Conservation (phyloP, 2,888 invertebrate genomes). For the Hipparchia sbordonii region DNA sequence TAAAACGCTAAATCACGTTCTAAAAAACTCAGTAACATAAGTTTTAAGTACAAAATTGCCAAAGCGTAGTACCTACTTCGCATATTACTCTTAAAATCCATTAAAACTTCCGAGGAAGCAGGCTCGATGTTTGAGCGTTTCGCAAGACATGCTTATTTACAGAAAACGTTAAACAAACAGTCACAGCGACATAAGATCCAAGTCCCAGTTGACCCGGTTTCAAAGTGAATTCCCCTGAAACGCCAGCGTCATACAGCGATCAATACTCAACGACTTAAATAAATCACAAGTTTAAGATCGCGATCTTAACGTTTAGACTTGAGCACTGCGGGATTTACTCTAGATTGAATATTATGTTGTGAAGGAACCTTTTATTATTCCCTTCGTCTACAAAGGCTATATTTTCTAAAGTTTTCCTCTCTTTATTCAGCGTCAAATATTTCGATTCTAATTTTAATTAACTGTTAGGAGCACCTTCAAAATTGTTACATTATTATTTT, state of each 20-base stretch:
- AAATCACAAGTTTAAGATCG: slow-evolving; percentile 71
- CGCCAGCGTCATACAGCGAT: slow-evolving; percentile 65
- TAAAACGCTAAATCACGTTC: background rate
- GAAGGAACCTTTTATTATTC: too few species aligned
- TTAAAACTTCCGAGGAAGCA: slow-evolving; percentile 34
- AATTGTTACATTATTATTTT: too few species aligned
- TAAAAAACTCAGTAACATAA: background rate
- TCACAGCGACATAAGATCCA: slow-evolving; percentile 51
- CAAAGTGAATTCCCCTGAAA: slow-evolving; percentile 59
- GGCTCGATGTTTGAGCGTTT: slow-evolving; percentile 34
- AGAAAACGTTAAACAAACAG: slow-evolving; percentile 57
- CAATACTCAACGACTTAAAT: slow-evolving; percentile 74
- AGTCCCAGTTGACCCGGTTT: slow-evolving; percentile 70
- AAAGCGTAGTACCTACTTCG: background rate
- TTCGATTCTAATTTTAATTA: too few species aligned
- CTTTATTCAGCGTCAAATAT: too few species aligned
- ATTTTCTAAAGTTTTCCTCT: too few species aligned
- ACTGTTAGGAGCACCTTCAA: too few species aligned
- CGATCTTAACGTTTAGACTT: slow-evolving; percentile 38
- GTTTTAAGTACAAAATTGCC: slow-evolving; percentile 3
- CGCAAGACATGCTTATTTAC: slow-evolving; percentile 56
- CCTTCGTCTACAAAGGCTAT: too few species aligned
- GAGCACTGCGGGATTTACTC: background rate
- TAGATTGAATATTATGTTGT: slow-evolving; percentile 4
- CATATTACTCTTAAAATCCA: slow-evolving; percentile 30